Percentiles rank a stretch among this genome's conserved stretches.
Conservation (phyloP, 2,888 invertebrate species). For the Fragum sueziense region DNA sequence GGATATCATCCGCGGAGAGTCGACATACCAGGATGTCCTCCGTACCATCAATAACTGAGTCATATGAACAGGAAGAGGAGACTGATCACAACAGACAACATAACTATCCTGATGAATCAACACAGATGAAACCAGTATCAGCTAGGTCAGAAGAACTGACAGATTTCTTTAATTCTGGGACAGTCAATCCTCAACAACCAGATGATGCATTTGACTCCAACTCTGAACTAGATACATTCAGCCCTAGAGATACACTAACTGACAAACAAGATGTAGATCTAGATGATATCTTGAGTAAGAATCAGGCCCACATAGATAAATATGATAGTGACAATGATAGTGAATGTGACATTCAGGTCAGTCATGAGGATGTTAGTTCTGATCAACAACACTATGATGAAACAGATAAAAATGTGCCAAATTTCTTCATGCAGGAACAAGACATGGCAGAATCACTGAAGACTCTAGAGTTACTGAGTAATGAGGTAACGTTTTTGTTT, state of each 20-base stretch:
- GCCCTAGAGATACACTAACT: neutral
- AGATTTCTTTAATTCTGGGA: conserved; percentile 57
- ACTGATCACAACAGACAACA: conserved; percentile 23
- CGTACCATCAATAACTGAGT: conserved; percentile 48
- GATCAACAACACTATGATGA: neutral
- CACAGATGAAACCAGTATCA: conserved; percentile 38
- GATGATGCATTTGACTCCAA: neutral
- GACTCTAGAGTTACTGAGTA: conserved; percentile 70
- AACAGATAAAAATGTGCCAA: conserved; percentile 59
- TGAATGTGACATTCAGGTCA: neutral
- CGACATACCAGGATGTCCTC: conserved; percentile 48
- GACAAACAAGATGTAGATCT: neutral
- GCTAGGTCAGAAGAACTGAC: conserved; percentile 62
- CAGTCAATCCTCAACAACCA: neutral
- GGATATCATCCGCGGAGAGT: conserved; percentile 64
- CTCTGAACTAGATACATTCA: neutral
- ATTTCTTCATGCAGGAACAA: conserved; percentile 75
- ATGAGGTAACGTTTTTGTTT: conserved; percentile 46
- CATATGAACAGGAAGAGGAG: conserved; percentile 55
- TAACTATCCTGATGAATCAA: neutral
- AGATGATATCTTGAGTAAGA: neutral
- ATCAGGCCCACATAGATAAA: conserved; percentile 9
- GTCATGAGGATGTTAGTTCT: neutral
- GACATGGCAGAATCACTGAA: conserved; percentile 76
- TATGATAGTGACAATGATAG: conserved; percentile 15